phyloP scores from a whole-genome alignment of 2,797 vertebrate genomes.

The Hippocampus kuda region DNA sequence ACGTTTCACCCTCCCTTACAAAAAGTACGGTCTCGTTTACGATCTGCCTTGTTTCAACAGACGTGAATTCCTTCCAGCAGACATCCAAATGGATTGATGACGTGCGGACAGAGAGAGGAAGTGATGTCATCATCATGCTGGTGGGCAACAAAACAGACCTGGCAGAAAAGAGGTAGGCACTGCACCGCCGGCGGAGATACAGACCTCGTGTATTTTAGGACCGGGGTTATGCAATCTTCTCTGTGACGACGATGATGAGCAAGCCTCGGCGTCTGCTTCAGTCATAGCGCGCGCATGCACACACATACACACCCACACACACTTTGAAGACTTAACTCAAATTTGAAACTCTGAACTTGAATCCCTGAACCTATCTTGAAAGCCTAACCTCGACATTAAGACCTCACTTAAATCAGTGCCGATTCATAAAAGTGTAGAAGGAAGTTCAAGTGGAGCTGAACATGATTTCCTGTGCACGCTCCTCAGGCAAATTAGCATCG shows the following conservation, averaged over 20 bases:
- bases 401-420: background rate
- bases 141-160: conserved; percentile 90
- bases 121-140: conserved; percentile 89
- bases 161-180: conserved; percentile 76
- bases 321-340: too few species aligned
- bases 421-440: background rate
- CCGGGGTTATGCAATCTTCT: background rate
- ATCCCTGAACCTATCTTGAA: background rate
- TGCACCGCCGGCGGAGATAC: background rate
- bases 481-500: conserved; percentile 82
- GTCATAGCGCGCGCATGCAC: conserved; percentile 22
- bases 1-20: too few species aligned
- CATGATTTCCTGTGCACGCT: background rate
- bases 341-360: too few species aligned
- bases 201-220: background rate
- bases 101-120: conserved; percentile 85
- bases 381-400: background rate
- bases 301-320: conserved; percentile 38
- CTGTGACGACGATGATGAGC: conserved; percentile 25
- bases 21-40: background rate
- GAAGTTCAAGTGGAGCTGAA: too few species aligned
- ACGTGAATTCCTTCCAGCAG: conserved; percentile 87
- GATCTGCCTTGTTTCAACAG: conserved; percentile 45
- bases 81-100: conserved; percentile 91
- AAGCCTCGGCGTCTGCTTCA: conserved; percentile 24